These are phyloP conservation scores for Drosophila albomicans DNA, from an alignment of 1,140 invertebrate genomes.

Conservation along the genomic window DNA sequence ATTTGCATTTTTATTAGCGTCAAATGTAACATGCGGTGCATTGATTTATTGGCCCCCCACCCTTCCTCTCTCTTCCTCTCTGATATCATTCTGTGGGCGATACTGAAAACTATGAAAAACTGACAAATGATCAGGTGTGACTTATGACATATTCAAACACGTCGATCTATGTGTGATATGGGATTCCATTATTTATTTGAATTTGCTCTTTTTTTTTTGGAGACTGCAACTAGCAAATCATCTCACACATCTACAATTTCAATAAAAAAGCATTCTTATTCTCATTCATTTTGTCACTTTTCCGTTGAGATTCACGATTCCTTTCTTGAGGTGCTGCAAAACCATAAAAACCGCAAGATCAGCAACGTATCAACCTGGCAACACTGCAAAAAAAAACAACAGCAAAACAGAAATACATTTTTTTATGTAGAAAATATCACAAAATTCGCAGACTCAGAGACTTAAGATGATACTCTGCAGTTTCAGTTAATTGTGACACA, in stretches of 20 bases:
- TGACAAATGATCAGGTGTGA: conserved; percentile 80
- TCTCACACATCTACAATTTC: conserved; percentile 76
- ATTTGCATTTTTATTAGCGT: conserved; percentile 78
- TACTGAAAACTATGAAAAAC: conserved; percentile 35
- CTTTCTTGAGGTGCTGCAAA: conserved; percentile 52
- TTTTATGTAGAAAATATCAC: conserved; percentile 1
- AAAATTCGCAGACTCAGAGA: not conserved
- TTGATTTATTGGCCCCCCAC: conserved; percentile 60
- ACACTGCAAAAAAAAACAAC: conserved; percentile 17
- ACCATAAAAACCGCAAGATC: conserved; percentile 75
- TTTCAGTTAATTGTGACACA: not conserved
- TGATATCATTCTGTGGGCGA: conserved; percentile 45
- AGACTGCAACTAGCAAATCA: conserved; percentile 15
- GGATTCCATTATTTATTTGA: conserved; percentile 30
- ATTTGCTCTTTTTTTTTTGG: conserved; percentile 22
- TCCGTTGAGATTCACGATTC: conserved; percentile 52
- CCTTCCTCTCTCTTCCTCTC: not conserved
- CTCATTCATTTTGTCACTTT: conserved; percentile 33
- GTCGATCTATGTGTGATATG: conserved; percentile 19
- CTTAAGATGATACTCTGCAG: conserved; percentile 1
- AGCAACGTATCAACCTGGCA: conserved; percentile 65
- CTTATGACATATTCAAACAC: conserved; percentile 64
- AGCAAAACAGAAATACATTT: conserved; percentile 5
- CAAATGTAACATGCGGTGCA: conserved; percentile 74
- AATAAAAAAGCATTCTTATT: conserved; percentile 25